Percentiles rank a stretch among this genome's conserved stretches.
These are phyloP conservation scores for Geotrupes spiniger DNA, from an alignment of 2,888 invertebrate genomes.

Conservation along the genomic window DNA sequence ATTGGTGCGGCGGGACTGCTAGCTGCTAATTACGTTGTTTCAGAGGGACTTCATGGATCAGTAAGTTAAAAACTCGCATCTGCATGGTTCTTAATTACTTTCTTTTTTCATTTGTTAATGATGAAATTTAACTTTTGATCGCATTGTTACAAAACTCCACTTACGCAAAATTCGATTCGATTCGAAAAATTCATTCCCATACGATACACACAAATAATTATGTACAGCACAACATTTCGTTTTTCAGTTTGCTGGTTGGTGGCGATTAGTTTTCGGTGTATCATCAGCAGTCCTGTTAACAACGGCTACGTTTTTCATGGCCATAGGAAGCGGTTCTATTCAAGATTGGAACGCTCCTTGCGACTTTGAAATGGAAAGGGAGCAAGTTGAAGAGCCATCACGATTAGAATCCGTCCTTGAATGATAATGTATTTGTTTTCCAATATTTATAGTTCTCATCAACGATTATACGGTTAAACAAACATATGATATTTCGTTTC, in stretches of 20 bases:
- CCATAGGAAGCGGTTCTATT: constrained; percentile 58
- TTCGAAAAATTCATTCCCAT: not conserved
- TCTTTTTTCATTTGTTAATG: too few species aligned
- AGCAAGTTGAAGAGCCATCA: constrained; percentile 45
- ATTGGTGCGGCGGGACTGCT: constrained; percentile 57
- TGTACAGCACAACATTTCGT: not conserved
- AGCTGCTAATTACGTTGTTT: constrained; percentile 58
- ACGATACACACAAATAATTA: constrained; percentile 1
- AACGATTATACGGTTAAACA: too few species aligned
- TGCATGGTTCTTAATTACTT: too few species aligned
- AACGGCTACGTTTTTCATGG: constrained; percentile 57
- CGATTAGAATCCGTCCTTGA: constrained; percentile 47
- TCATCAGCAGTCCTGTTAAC: constrained; percentile 56
- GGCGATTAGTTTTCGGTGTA: constrained; percentile 59
- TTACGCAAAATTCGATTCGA: too few species aligned
- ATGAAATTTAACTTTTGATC: too few species aligned
- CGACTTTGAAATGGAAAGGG: constrained; percentile 41
- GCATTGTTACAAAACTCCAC: too few species aligned
- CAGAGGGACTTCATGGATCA: constrained; percentile 58
- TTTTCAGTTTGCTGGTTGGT: constrained; percentile 56
- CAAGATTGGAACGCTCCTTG: constrained; percentile 57
- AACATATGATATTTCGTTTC: too few species aligned
- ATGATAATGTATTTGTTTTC: constrained; percentile 29
- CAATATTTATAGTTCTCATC: too few species aligned
- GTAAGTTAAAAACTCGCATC: too few species aligned